Evolutionary conservation across 2,797 vertebrate species (phyloP), one percentile per base, ranked within the genome.

Genomic region (Peromyscus aztecus): DNA sequence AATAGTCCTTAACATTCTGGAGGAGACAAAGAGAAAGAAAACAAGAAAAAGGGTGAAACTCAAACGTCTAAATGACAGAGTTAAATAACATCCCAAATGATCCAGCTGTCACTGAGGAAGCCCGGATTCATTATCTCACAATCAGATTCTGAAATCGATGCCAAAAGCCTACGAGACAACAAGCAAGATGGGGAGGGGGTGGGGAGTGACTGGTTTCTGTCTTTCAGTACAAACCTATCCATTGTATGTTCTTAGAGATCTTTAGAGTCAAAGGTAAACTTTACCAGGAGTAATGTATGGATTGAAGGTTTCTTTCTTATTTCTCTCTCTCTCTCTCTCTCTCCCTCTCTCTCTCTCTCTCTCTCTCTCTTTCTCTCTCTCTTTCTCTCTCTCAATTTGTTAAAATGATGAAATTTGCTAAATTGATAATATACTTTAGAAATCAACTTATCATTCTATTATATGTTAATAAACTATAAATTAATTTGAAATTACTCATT

Each of bases 1-100:
- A 97, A 94, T 98, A 98, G 83, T 99, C 99, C 97, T 98, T 99
- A 78, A 96, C 96, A 65, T 98, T 99, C 99, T 99, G 98, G 57
- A 82, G 34, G 37, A 94, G 94, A 69, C 37, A 87, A 92, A 96
- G 52, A 84, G 75, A 82, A 82, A 77, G 73, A 89, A 89, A 65
- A 88, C 88, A 57, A 88, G 61, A 46, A 95, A 91, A 59, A 94
- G 24, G 88, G 82, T 52, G 75, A 96, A 94, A 95, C 67, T 71
- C n/a, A 88, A 43, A 31, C 52, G n/a, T 93, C 78, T 78, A 57
- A 61, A 78, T 37, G 0, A 11, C 10, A 19, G 37, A 65, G 12
- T 94, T 73, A 94, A 94, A 95, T 76, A 92, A 92, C 46, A 95
- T 94, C 57, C 55, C 55, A 89, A 83, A 81, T 17, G 57, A 90